phyloP scores from a whole-genome alignment of 2,113 vertebrate species.

The Sylvilagus bachmani region DNA sequence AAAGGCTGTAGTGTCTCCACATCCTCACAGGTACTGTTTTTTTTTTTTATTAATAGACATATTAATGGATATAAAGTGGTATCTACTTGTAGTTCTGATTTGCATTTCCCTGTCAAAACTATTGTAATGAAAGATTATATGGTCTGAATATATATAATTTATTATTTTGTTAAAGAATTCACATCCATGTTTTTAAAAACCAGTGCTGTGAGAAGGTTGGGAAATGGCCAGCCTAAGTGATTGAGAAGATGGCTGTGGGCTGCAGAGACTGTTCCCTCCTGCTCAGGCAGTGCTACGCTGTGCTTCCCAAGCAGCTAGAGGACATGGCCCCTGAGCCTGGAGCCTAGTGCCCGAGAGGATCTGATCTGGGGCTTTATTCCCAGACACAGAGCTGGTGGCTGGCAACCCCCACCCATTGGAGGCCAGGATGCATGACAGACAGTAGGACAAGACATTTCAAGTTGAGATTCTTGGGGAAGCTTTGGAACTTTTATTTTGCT shows the following conservation, averaged over 20 bases:
- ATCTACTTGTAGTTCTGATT: slow-evolving; percentile 36
- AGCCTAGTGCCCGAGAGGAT: background rate
- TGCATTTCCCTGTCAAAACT: slow-evolving; percentile 5
- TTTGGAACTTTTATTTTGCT: background rate
- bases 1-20: background rate
- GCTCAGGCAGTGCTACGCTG: background rate
- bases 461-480: background rate
- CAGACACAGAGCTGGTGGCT: background rate
- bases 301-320: background rate
- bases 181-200: background rate
- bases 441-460: background rate
- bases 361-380: background rate
- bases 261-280: background rate
- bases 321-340: background rate
- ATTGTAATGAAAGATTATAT: background rate
- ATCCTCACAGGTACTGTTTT: background rate
- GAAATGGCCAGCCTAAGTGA: background rate
- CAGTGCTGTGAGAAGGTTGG: background rate
- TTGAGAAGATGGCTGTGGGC: background rate
- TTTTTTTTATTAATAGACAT: background rate
- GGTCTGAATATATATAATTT: background rate
- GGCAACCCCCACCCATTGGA: no score
- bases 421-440: background rate
- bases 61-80: background rate
- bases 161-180: background rate